Evolutionary conservation across 2,797 vertebrate species (phyloP).

Genomic region (Helostoma temminkii): DNA sequence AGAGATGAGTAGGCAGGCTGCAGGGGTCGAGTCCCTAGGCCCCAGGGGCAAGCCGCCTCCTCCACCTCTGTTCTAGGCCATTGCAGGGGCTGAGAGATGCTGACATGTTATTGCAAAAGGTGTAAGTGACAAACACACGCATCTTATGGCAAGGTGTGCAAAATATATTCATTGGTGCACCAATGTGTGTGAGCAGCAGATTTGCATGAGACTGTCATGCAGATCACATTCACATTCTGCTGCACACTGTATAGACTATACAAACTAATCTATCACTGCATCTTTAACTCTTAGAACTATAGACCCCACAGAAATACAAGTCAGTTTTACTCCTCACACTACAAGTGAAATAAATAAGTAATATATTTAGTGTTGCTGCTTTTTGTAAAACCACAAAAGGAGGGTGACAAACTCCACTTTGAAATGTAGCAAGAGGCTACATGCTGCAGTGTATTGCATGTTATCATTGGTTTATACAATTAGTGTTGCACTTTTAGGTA

Average conservation of each 20-base stretch:
- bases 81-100: constrained; percentile 40
- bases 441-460: neutral
- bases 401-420: neutral
- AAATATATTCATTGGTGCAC: constrained; percentile 2
- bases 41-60: constrained; percentile 47
- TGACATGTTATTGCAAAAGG: constrained; percentile 56
- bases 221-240: constrained; percentile 3
- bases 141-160: constrained; percentile 32
- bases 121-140: constrained; percentile 42
- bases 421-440: too few species aligned
- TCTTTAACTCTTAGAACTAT: too few species aligned
- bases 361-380: too few species aligned
- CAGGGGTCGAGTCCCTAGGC: constrained; percentile 64
- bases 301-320: too few species aligned
- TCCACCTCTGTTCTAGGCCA: constrained; percentile 41
- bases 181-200: constrained; percentile 20
- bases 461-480: neutral
- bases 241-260: too few species aligned
- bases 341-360: neutral
- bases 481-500: neutral
- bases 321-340: too few species aligned
- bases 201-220: constrained; percentile 28
- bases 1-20: constrained; percentile 76
- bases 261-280: too few species aligned
- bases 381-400: neutral